These are phyloP conservation scores for Catharus ustulatus DNA, from an alignment of 2,797 vertebrate species.

Conservation along the genomic window DNA sequence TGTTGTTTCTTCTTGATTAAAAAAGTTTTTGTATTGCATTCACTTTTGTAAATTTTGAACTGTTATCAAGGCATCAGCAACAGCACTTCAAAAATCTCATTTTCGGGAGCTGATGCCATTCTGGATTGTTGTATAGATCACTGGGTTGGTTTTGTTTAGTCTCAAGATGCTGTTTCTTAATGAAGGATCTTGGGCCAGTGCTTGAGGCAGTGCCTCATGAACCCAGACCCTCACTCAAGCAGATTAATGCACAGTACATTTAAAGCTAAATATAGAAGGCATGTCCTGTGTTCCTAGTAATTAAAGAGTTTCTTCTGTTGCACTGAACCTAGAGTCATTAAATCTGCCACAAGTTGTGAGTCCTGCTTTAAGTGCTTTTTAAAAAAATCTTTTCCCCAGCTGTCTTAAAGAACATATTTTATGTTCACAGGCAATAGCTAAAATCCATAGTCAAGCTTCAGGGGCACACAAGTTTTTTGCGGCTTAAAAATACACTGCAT, in stretches of 20 bases:
- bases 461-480: background rate
- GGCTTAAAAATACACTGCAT: background rate
- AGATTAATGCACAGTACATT: constrained; percentile 56
- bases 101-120: background rate
- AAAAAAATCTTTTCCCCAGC: background rate
- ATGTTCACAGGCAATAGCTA: background rate
- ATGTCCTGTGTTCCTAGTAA: constrained; percentile 63
- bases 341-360: background rate
- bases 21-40: background rate
- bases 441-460: background rate
- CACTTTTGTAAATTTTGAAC: background rate
- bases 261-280: constrained; percentile 77
- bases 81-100: background rate
- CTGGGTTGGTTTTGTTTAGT: background rate
- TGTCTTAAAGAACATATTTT: background rate
- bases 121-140: background rate
- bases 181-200: background rate
- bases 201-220: constrained; percentile 63
- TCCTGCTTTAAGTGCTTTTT: background rate
- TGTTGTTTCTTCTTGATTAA: background rate
- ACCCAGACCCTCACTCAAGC: constrained; percentile 60
- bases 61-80: background rate
- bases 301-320: constrained; percentile 44
- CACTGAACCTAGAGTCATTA: background rate
- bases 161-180: background rate